A percentile compares a stretch with the other conserved stretches of the same genome.
Evolutionary conservation across 2,888 invertebrate genomes (phyloP).

Genomic region (Cremastinae sp.): DNA sequence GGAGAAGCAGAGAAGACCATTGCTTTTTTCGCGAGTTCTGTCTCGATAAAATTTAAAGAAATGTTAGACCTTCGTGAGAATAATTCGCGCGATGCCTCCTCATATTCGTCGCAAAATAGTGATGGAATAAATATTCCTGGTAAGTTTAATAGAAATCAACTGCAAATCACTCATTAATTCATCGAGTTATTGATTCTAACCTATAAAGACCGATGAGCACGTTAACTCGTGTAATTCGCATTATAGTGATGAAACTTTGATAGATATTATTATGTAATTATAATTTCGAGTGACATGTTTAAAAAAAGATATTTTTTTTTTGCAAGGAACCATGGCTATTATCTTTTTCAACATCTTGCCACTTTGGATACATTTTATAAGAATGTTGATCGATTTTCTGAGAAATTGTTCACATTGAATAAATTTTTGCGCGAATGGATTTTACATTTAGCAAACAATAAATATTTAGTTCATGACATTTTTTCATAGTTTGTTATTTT

Average conservation of each 20-base stretch:
- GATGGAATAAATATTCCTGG: slow-evolving; percentile 67
- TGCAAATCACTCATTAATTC: slow-evolving; percentile 7
- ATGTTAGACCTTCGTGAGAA: slow-evolving; percentile 73
- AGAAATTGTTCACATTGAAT: no score
- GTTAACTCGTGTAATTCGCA: slow-evolving; percentile 34
- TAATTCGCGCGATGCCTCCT: slow-evolving; percentile 58
- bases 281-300: slow-evolving; percentile 19
- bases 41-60: slow-evolving; percentile 59
- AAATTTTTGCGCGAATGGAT: background rate
- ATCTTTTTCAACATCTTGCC: background rate
- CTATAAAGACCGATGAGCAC: slow-evolving; percentile 47
- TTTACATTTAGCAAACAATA: background rate
- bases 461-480: no score
- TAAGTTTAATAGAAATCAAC: slow-evolving; percentile 53
- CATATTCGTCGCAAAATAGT: slow-evolving; percentile 58
- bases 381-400: no score
- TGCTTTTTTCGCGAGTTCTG: slow-evolving; percentile 26
- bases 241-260: slow-evolving; percentile 42
- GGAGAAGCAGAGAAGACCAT: slow-evolving; percentile 29
- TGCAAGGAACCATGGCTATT: background rate
- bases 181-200: slow-evolving; percentile 37
- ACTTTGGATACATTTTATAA: no score
- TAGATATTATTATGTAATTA: slow-evolving; percentile 52
- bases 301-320: background rate
- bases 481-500: no score